These are phyloP conservation scores for Morbakka virulenta DNA, from an alignment of 30 jellyfish, hydroid and myxozoan genomes.

Conservation along the genomic window DNA sequence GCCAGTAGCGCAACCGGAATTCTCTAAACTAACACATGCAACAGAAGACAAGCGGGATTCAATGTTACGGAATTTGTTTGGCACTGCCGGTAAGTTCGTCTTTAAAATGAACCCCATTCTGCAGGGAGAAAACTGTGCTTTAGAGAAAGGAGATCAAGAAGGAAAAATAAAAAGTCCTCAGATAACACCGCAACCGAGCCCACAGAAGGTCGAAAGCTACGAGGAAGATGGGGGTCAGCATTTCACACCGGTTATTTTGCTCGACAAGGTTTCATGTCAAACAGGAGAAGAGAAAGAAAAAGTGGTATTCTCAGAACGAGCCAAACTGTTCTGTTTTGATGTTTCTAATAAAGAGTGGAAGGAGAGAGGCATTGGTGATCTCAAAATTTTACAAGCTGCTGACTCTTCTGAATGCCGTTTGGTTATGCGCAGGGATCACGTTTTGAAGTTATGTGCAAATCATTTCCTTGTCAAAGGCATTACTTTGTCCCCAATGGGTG, in stretches of 20 bases:
- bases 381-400: slow-evolving; percentile 20
- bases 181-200: not conserved
- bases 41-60: not conserved
- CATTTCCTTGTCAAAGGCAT: slow-evolving; percentile 57
- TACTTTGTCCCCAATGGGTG: slow-evolving; percentile 32
- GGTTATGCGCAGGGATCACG: slow-evolving; percentile 73
- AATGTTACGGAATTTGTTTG: not conserved
- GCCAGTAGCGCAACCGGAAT: no score
- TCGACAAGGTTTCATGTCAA: not conserved
- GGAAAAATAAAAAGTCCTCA: not conserved
- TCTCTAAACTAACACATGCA: not conserved
- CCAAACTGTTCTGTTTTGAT: slow-evolving; percentile 65
- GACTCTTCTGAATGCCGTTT: slow-evolving; percentile 17
- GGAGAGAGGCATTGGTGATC: slow-evolving; percentile 72
- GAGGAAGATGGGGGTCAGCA: slow-evolving; percentile 31
- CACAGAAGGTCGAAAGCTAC: slow-evolving; percentile 38
- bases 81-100: not conserved
- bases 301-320: slow-evolving; percentile 20
- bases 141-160: not conserved
- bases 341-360: slow-evolving; percentile 51
- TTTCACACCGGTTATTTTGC: slow-evolving; percentile 33
- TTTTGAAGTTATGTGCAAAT: slow-evolving; percentile 61
- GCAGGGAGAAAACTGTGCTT: not conserved
- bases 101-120: not conserved
- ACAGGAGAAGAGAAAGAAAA: slow-evolving; percentile 74